Evolutionary conservation across 2,888 invertebrate genomes (phyloP).

Genomic region (Sminthurides aquaticus): DNA sequence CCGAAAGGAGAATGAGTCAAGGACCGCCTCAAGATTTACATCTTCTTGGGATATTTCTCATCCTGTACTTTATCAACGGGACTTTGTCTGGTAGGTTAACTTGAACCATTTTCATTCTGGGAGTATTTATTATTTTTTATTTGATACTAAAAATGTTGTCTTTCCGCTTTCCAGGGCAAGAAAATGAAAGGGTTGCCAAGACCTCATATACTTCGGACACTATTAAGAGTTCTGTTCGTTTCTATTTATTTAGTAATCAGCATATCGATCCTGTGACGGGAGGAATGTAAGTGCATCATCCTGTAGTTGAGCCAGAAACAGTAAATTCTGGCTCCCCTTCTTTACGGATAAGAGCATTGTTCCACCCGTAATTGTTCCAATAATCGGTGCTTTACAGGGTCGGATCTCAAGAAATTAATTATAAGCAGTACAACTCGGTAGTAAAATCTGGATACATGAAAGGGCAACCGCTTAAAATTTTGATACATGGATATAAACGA

Average conservation of each 20-base stretch:
- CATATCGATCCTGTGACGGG: neutral
- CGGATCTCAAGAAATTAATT: conserved; percentile 11
- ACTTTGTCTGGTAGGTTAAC: too few species aligned
- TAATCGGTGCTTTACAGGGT: neutral
- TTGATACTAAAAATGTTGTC: too few species aligned
- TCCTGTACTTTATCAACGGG: too few species aligned
- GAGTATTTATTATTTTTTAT: too few species aligned
- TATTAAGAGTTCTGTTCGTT: neutral
- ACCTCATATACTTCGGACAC: neutral
- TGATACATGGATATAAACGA: conserved; percentile 38
- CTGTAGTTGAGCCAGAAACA: too few species aligned
- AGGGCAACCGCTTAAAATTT: conserved; percentile 27
- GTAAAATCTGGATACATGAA: neutral
- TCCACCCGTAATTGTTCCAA: too few species aligned
- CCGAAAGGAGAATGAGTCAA: too few species aligned
- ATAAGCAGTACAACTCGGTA: conserved; percentile 1
- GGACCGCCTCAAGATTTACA: too few species aligned
- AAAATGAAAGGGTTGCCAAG: neutral
- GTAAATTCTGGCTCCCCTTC: too few species aligned
- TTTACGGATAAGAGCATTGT: too few species aligned
- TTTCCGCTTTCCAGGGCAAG: neutral
- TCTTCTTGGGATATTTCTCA: too few species aligned
- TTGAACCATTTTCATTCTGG: too few species aligned
- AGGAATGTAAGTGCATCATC: conserved; percentile 1
- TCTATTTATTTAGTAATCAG: conserved; percentile 8